Evolutionary conservation across 2,888 invertebrate genomes (phyloP).

Genomic region (Agonum fuliginosum): DNA sequence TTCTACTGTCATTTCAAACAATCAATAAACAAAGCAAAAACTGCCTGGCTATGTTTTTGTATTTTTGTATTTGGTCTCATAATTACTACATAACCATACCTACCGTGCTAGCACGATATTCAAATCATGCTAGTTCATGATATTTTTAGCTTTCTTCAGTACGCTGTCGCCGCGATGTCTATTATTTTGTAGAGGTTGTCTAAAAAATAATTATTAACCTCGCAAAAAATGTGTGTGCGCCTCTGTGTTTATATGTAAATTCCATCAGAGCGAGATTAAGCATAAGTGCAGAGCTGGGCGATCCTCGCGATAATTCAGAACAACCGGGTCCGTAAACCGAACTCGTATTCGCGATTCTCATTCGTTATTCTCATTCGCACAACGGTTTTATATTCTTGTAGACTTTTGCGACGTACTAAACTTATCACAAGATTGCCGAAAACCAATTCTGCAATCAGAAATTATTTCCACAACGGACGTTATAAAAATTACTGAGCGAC

Average conservation of each 20-base stretch:
- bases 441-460: conserved; percentile 58
- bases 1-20: too few relatives aligned
- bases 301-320: conserved; percentile 54
- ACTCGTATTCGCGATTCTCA: too few relatives aligned
- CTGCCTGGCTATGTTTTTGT: too few relatives aligned
- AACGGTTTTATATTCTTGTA: conserved; percentile 59
- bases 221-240: conserved; percentile 15
- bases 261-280: conserved; percentile 27
- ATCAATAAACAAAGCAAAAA: too few relatives aligned
- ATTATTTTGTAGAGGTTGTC: too few relatives aligned
- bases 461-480: conserved; percentile 52
- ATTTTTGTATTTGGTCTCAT: too few relatives aligned
- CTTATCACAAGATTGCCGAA: conserved; percentile 60
- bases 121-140: too few relatives aligned
- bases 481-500: conserved; percentile 52
- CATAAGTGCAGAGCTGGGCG: conserved; percentile 31
- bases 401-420: conserved; percentile 60
- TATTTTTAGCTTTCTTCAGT: too few relatives aligned
- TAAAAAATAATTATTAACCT: not conserved
- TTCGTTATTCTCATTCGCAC: too few relatives aligned
- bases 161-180: too few relatives aligned
- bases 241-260: conserved; percentile 41
- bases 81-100: too few relatives aligned
- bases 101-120: too few relatives aligned
- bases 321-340: conserved; percentile 51